Evolutionary conservation across 2,797 vertebrate species (phyloP), one percentile per base, ranked within the genome.

Genomic region (Erethizon dorsatum): DNA sequence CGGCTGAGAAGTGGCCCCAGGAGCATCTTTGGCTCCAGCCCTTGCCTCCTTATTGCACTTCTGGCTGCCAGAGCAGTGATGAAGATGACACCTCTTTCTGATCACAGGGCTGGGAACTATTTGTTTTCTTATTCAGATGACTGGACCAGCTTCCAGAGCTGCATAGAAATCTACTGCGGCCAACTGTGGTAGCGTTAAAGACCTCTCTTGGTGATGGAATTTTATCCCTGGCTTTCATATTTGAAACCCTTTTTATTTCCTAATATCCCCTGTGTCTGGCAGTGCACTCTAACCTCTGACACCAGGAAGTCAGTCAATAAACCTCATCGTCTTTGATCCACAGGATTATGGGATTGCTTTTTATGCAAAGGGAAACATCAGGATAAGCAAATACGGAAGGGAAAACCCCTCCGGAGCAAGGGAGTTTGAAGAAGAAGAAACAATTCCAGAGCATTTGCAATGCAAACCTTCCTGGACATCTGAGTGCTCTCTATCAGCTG

Each of bases 191-290:
- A 73, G 83, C 61, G n/a, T 80, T 94, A 92, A 96, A 85, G 78
- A 69, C 75, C n/a, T 92, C 78, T 94, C 96, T 87, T 26, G 71
- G 41, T 24, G 88, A 92, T 90, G 50, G 41, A 41, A 69, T 87
- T 97, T 98, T 92, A 97, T 91, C 83, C 45, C 67, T 12, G 4
- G 31, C 90, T 98, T 98, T 98, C 82, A 61, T 95, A 94, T 97
- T 97, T 95, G 96, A 96, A 96, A 95, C 96, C 90, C 88, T 97
- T 98, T 98, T 95, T 95, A 56, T 96, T 97, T 98, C 83, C 94
- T 97, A 90, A 90, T 94, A 88, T 97, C 97, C 84, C 95, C 59
- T 12, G 94, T 73, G 95, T 96, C 97, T 98, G 94, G 96, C 57
- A 65, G 67, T 33, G 5, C 7, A 15, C 97, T 96, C 75, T 97